Evolutionary conservation across 2,888 invertebrate genomes (phyloP), one percentile per base, ranked within the genome.

Genomic region (Fabriciana adippe): DNA sequence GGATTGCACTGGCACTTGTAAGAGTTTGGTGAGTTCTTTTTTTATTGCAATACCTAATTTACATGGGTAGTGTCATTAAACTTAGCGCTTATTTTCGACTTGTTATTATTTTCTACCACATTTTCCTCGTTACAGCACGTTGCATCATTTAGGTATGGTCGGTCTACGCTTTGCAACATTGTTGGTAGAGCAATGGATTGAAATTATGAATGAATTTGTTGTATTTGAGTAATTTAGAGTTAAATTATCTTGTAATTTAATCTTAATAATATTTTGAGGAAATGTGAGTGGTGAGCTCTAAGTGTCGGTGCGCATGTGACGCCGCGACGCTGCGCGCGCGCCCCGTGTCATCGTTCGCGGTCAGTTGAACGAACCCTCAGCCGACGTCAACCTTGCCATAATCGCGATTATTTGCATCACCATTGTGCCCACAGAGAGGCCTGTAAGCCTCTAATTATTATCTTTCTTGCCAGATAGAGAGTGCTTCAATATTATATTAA

Each of bases 301-400:
- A 79, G 79, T 76, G 35, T 41, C 11, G 11, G 70, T 66, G 74
- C 75, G 74, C 76, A 74, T 75, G 74, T 75, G 77, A 72, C 87
- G 88, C 81, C 87, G 86, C 87, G 89, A 84, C 87, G 88, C 85
- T 83, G 85, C 85, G 84, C 83, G 79, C 79, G 85, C 83, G 68
- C 69, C 87, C 90, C 88, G 92, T 91, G 92, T 92, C 92, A 92
- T 92, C 92, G 92, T 74, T 91, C 92, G 90, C 90, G 88, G 90
- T 89, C 90, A 90, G 92, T 92, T 92, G 89, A 92, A 92, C 92
- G 92, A 92, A 91, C 92, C 92, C 88, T 85, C 87, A 76, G 84
- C 76, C 89, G 92, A 84, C 90, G 89, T 89, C 91, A 92, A 90
- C 91, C 90, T 91, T 90, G 90, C 90, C 90, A 90, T 92, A 90